These are phyloP conservation scores for Caenorhabditis remanei DNA, from an alignment of 1,140 invertebrate species.

Conservation along the genomic window DNA sequence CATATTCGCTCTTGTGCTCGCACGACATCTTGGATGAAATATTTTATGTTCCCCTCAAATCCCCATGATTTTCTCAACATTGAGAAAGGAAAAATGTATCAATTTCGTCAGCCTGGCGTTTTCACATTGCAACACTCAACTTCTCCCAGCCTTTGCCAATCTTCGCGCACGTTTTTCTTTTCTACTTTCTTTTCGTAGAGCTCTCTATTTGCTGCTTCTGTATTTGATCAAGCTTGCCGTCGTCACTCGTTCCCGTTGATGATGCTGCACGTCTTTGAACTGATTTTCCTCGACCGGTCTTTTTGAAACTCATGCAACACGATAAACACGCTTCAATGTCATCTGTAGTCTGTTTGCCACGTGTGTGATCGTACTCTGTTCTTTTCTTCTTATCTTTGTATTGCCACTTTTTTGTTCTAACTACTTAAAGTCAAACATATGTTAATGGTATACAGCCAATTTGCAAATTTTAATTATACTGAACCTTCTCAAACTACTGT, in stretches of 20 bases:
- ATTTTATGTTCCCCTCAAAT: too few species aligned
- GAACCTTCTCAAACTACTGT: too few species aligned
- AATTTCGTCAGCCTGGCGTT: neutral
- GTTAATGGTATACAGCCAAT: too few species aligned
- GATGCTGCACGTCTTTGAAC: slow-evolving; percentile 28
- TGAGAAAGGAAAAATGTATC: neutral
- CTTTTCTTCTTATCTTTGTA: neutral
- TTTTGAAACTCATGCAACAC: slow-evolving; percentile 15
- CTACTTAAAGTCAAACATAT: too few species aligned
- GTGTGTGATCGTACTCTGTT: slow-evolving; percentile 17
- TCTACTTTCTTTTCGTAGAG: slow-evolving; percentile 4
- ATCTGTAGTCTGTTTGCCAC: slow-evolving; percentile 10
- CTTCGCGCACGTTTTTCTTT: neutral
- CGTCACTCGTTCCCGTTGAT: neutral
- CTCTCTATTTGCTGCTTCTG: slow-evolving; percentile 35
- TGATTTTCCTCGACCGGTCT: slow-evolving; percentile 37
- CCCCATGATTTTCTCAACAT: neutral
- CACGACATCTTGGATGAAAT: too few species aligned
- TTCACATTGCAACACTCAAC: neutral
- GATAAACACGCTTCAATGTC: neutral
- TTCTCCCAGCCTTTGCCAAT: neutral
- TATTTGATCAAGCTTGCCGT: slow-evolving; percentile 40
- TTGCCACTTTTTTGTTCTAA: neutral
- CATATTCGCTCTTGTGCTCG: too few species aligned
- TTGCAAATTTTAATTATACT: too few species aligned